Base-by-base conservation (phyloP, 2,888 invertebrate genomes). In the Agrotis puta region DNA sequence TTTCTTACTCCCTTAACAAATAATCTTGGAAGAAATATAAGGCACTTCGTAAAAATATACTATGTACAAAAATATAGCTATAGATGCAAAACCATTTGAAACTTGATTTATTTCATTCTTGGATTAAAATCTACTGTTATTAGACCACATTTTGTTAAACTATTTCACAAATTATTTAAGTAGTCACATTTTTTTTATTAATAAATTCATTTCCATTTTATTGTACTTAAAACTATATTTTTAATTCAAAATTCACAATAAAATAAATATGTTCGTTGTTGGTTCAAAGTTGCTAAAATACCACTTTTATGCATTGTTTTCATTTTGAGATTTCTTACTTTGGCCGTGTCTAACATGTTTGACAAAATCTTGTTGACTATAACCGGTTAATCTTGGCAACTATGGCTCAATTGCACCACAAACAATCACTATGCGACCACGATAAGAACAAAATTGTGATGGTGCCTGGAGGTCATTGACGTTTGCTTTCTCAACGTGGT, bases 21-120 rank as follows among this genome's bases (percentile, higher is more conserved):
- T 56, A 67, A 48, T 57, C 24, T 58, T 73, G 56, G 57, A 73
- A 72, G 20, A 69, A n/a, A 70, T 61, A 61, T 71, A 85, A 88
- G 88, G 87, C 88, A 87, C 86, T 76, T 76, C 61, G 27, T 63
- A 50, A 62, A 74, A 76, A 61, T 62, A 68, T 64, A 64, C 64
- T 79, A 85, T 88, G 82, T 88, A 87, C 87, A 87, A 86, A 86
- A 84, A 85, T 85, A 84, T 77, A 77, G 64, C 64, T 77, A 63
- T 54, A 24, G 2, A 67, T 68, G 48, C 51, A 51, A 68, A 79
- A 51, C 39, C 50, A 65, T 79, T 72, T 45, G 58, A 64, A 48
- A 57, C 22, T 43, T 53, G 47, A 64, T 76, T 71, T 53, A 70
- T 45, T 62, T 61, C 45, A 58, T 53, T 67, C 13, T 51, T 51